These are phyloP conservation scores for Tolypeutes matacus DNA, from an alignment of 2,797 vertebrate species.

Conservation along the genomic window DNA sequence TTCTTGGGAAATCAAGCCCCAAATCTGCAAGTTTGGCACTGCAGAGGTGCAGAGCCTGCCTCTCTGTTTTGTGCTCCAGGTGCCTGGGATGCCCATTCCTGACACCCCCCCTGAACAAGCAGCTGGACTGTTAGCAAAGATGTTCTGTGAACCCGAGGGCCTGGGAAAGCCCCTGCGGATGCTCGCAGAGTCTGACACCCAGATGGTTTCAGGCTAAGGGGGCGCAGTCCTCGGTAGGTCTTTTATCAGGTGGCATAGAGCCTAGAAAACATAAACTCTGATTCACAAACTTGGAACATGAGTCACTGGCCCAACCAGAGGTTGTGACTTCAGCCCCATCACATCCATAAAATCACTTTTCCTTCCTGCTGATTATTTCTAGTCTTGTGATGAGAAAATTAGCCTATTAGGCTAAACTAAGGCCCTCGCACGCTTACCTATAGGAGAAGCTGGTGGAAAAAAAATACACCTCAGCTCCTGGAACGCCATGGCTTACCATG, in stretches of 20 bases:
- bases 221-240: slow-evolving; percentile 75
- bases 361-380: background rate
- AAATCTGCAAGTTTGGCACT: background rate
- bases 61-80: background rate
- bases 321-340: background rate
- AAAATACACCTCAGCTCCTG: background rate
- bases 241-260: slow-evolving; percentile 73
- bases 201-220: background rate
- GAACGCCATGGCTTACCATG: background rate
- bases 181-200: background rate
- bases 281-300: slow-evolving; percentile 63
- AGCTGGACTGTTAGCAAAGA: background rate
- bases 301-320: slow-evolving; percentile 55
- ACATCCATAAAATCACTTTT: background rate
- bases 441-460: background rate
- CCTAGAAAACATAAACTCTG: slow-evolving; percentile 45
- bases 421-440: background rate
- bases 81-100: background rate
- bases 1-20: background rate
- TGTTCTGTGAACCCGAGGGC: fast-evolving
- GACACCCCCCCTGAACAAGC: background rate
- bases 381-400: background rate
- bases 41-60: background rate
- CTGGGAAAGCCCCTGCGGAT: background rate
- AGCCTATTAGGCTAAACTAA: background rate